Base-by-base conservation (phyloP, 2,888 invertebrate genomes). In the Andrena marginata region DNA sequence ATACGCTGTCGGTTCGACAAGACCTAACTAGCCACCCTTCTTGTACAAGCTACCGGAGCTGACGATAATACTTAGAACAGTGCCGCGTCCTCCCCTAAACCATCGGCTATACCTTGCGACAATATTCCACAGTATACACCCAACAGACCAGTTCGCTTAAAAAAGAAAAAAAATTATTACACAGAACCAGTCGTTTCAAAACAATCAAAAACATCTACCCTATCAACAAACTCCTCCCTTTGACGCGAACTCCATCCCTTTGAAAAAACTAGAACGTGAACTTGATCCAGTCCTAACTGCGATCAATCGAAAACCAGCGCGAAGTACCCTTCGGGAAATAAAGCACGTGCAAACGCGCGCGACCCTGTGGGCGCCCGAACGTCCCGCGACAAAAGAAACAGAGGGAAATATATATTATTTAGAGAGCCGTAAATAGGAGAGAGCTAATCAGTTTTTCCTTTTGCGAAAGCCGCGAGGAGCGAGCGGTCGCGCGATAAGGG, bases 11-110 rank as follows among this genome's bases (percentile, higher is more conserved):
- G 79, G 75, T 78, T 82, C 84, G 74, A 84, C 88, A 63, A 75
- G 82, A 73, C 77, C 73, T 69, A 84, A 85, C 80, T 77, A 82
- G 80, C 75, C 67, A 75, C 77, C 86, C 87, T 80, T 77, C 77
- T 81, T 69, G 78, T 77, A 77, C 76, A 23, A 68, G 42, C 73
- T 60, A 64, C 31, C 68, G 23, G 35, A 51, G 23, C 33, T 35
- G 35, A 33, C 49, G 76, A 69, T 76, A 77, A 74, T 74, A 67
- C 49, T 70, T 74, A 10, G 8, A 54, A 65, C 60, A 16, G 16
- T 51, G 35, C 23, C 29, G 23, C 2, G 4, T 56, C 69, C n/a
- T 75, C 7, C 23, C 16, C 8, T 29, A 23, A 20, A 49, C 33
- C 64, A 26, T 59, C 26, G 16, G 26, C 31, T 31, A 31, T 56